Evolutionary conservation across 2,888 invertebrate species (phyloP).

Genomic region (Drosophila subsilvestris): DNA sequence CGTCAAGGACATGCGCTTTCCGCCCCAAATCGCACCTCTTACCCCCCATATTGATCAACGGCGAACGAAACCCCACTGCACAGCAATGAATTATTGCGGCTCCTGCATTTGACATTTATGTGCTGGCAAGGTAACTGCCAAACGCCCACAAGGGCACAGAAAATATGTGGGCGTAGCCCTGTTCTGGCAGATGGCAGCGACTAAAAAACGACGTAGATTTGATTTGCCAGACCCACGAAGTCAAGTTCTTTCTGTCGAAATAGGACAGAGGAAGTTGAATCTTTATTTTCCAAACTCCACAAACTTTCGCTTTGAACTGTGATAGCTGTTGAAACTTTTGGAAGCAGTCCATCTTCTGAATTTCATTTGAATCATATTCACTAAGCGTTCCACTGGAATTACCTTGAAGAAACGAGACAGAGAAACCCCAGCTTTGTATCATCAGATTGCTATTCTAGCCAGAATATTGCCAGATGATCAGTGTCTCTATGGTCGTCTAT

Average conservation of each 20-base stretch:
- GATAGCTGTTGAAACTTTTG: background rate
- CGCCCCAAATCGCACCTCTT: background rate
- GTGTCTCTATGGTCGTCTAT: background rate
- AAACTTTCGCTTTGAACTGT: background rate
- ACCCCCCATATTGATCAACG: background rate
- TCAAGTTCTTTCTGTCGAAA: background rate
- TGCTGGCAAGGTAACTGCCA: conserved; percentile 43
- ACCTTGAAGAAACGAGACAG: too few relatives aligned
- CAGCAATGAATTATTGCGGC: conserved; percentile 59
- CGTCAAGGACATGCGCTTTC: background rate
- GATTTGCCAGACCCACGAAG: background rate
- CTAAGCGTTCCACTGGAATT: too few relatives aligned
- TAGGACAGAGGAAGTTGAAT: background rate
- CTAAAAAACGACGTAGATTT: background rate
- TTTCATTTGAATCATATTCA: too few relatives aligned
- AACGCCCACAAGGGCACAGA: conserved; percentile 39
- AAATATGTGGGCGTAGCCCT: conserved; percentile 38
- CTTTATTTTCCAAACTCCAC: background rate
- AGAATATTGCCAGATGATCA: background rate
- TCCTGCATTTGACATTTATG: conserved; percentile 69
- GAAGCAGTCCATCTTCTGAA: background rate
- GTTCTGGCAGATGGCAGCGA: background rate
- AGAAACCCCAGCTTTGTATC: too few relatives aligned
- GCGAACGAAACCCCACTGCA: conserved; percentile 39
- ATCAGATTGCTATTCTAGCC: too few relatives aligned